These are phyloP conservation scores for Elaphurus davidianus DNA, from an alignment of 2,113 vertebrate species.

Conservation along the genomic window DNA sequence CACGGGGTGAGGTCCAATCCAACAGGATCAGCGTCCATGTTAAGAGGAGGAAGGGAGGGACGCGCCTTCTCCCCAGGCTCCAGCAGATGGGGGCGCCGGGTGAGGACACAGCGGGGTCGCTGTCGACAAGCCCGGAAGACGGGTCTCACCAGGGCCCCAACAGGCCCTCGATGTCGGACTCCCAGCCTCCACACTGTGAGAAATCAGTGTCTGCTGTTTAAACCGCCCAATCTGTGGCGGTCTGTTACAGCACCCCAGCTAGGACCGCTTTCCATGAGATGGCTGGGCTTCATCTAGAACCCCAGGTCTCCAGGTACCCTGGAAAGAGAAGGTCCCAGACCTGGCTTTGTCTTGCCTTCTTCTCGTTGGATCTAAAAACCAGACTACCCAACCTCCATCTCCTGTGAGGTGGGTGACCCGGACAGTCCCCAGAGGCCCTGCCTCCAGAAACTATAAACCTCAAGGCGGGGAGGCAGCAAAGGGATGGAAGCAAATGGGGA, in stretches of 20 bases:
- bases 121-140: neutral
- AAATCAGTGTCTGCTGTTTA: neutral
- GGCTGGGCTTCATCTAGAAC: neutral
- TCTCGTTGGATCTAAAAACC: neutral
- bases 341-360: neutral
- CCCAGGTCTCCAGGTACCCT: neutral
- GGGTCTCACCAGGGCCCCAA: neutral
- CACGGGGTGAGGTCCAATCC: neutral
- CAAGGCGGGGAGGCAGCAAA: neutral
- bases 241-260: neutral
- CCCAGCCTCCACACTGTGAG: neutral
- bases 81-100: neutral
- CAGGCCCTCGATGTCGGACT: neutral
- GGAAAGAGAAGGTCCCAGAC: neutral
- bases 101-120: accelerated
- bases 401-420: neutral
- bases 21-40: neutral
- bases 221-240: neutral
- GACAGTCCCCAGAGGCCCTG: neutral
- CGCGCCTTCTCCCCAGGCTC: neutral
- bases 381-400: neutral
- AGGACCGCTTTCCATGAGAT: neutral
- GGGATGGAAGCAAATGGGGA: neutral
- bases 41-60: neutral
- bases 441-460: neutral